A percentile compares a stretch with the other conserved stretches of the same genome.
These are phyloP conservation scores for Pseudopodoces humilis DNA, from an alignment of 2,113 vertebrate species.

Conservation along the genomic window DNA sequence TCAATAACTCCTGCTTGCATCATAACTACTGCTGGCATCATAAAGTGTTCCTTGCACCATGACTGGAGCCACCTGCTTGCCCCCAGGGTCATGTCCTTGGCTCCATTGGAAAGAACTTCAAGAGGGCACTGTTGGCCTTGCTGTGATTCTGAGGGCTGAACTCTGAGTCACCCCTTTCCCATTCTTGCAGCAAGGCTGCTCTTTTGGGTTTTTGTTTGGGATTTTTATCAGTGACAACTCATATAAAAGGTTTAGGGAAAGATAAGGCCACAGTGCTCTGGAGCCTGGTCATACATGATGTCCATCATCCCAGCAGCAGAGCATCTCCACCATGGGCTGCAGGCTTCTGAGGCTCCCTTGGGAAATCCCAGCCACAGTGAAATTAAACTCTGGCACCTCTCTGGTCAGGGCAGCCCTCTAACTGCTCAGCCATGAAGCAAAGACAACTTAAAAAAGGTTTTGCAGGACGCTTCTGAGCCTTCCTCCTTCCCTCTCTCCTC, in stretches of 20 bases:
- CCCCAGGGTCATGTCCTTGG: accelerated
- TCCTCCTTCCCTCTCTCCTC: background rate
- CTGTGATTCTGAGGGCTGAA: background rate
- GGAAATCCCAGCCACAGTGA: background rate
- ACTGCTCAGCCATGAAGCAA: background rate
- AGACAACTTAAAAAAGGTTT: background rate
- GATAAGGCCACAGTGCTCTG: background rate
- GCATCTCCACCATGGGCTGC: background rate
- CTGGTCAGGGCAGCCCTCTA: background rate
- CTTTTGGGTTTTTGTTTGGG: background rate
- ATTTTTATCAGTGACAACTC: background rate
- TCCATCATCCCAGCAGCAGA: background rate
- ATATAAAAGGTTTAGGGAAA: background rate
- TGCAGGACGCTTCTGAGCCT: background rate
- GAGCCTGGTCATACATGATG: background rate
- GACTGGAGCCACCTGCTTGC: background rate
- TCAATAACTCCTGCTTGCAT: background rate
- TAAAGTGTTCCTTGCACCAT: background rate
- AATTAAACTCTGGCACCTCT: conserved; percentile 11
- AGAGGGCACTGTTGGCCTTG: background rate
- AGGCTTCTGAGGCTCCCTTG: background rate
- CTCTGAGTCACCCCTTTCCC: background rate
- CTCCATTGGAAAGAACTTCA: background rate
- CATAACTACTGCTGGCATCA: background rate
- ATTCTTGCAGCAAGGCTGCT: background rate